These are phyloP conservation scores for Motacilla tschutschensis DNA, from an alignment of 2,113 vertebrate species.

Conservation along the genomic window DNA sequence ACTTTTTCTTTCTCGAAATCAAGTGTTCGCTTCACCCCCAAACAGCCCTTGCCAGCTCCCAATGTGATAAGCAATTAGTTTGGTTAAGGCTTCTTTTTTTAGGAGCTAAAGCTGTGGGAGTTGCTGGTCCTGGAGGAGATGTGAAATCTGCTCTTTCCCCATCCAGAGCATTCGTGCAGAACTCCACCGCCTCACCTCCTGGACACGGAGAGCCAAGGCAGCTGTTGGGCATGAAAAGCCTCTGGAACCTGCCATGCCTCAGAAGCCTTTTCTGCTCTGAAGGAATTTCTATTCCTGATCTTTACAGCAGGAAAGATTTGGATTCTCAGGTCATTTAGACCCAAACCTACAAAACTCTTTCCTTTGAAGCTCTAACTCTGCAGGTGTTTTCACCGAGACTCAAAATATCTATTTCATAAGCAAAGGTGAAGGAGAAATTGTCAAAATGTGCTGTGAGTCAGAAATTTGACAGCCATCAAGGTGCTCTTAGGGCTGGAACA, in stretches of 20 bases:
- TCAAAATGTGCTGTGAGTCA: background rate
- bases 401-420: background rate
- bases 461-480: background rate
- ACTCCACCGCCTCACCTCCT: background rate
- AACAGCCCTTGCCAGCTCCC: background rate
- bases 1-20: conserved; percentile 6
- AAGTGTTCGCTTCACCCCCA: background rate
- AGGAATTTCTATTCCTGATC: background rate
- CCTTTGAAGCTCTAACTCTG: too few relatives aligned
- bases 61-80: conserved; percentile 30
- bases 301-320: background rate
- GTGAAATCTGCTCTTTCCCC: background rate
- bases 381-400: background rate
- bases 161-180: background rate
- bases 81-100: background rate
- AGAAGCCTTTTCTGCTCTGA: background rate
- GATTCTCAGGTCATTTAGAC: background rate
- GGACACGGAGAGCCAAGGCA: background rate
- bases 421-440: background rate
- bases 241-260: background rate
- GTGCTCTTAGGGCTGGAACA: background rate
- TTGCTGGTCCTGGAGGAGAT: background rate
- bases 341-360: background rate
- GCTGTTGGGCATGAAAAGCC: background rate
- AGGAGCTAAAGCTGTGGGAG: background rate